Base-by-base conservation (phyloP, 2,113 vertebrate genomes). In the Sardina pilchardus region DNA sequence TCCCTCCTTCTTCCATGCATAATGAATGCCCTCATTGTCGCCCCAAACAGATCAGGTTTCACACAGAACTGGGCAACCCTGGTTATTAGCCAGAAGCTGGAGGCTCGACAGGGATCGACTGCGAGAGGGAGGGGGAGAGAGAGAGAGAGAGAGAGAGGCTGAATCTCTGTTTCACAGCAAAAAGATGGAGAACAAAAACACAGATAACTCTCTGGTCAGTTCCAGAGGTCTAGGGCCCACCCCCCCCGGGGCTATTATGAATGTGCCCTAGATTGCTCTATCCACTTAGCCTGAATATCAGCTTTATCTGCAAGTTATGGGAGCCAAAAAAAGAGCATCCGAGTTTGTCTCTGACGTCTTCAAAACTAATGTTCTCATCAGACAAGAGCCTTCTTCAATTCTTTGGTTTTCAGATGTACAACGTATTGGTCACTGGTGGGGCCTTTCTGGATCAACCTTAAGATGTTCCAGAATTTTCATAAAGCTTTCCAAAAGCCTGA, bases 11-110 rank as follows among this genome's bases (percentile, higher is more conserved):
- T 36, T 78, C 89, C 83, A 93, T 95, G 93, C 94, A 96, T 94
- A 94, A 95, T 95, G 94, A 95, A 95, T 93, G 93, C 89, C 80
- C 92, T 91, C 92, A 93, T 92, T 95, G 93, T 94, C 93, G 93
- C 93, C 91, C 82, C 56, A 63, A 89, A 91, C 59, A 87, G 93
- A 94, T 95, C 92, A 85, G 85, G 90, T 95, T 95, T 95, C 94
- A 93, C 87, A 90, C 89, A 90, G 92, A 90, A 91, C 85, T 82
- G 47, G 87, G 86, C 90, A 86, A 88, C 82, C 44, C 86, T 90
- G 87, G 88, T 94, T 91, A 94, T 94, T 92, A 93, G 90, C 92
- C 85, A 86, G 85, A 87, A 26, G 59, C 48, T 83, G 78, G 81
- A 19, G 16, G 0, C 47, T 19, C 3, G 71, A 39, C 42, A 47